Base-by-base conservation (phyloP, 1,140 invertebrate species). In the Phymorhynchus buccinoides region DNA sequence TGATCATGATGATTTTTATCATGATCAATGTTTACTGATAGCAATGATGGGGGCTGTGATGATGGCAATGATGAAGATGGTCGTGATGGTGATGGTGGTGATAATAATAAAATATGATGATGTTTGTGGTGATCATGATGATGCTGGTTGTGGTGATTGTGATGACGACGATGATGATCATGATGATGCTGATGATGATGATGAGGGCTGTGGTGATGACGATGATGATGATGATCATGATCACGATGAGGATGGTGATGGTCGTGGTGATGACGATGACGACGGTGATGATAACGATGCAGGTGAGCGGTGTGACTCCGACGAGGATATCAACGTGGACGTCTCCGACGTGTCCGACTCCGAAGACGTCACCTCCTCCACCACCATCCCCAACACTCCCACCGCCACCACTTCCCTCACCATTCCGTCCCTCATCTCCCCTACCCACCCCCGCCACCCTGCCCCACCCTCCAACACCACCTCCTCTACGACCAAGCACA, bases 331-430 rank as follows among this genome's bases (percentile, higher is more conserved):
- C n/a, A 85, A 86, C 52, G 83, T 86, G 27, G 86, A 89, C 73
- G 42, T 84, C n/a, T 89, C 88, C 1, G 88, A 89, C 32, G 83
- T 83, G 42, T 87, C 88, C 0, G 88, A 88, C 52, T 41, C 1
- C 30, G 87, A 87, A 52, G 86, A 83, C 37, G 44, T 71, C 22
- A 35, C 32, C 41, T n/a, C 16, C 85, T 30, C 32, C 68, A 39
- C 71, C 32, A 27, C 83, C 27, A 41, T 44, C 41, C 42, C 37
- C 73, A 41, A 80, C 18, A 82, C 48, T 22, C 79, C 80, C 62
- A 81, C 71, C 48, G 81, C 44, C 75, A 12, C 39, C 52, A 27
- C 79, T 22, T 39, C 42, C 78, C 27, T 73, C 18, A 56, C 52
- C 27, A 84, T 78, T 48, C 82, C 84, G 52, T 68, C 35, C 75